A percentile compares a stretch with the other conserved stretches of the same genome.
phyloP scores from a whole-genome alignment of 2,797 vertebrate species.

The Brotula barbata region DNA sequence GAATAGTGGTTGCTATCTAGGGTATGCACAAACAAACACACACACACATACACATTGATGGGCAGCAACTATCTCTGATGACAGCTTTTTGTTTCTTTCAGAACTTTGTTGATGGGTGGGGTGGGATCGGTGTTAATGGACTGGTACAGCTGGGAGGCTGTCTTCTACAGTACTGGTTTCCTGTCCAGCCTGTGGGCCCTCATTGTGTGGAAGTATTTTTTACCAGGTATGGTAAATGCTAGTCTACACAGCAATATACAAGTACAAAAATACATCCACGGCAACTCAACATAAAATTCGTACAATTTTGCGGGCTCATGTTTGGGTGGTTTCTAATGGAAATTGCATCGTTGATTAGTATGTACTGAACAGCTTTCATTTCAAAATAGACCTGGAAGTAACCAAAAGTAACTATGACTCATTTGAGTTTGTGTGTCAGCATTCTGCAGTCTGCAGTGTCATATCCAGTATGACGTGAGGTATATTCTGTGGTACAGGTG shows the following conservation, averaged over 20 bases:
- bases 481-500: conserved; percentile 65
- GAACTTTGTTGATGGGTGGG: conserved; percentile 85
- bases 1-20: conserved; percentile 65
- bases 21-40: conserved; percentile 51
- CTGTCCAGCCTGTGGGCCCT: conserved; percentile 85
- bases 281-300: no score
- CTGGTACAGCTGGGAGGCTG: conserved; percentile 85
- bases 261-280: no score
- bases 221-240: conserved; percentile 71
- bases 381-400: no score
- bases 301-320: no score
- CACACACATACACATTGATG: conserved; percentile 6
- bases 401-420: no score
- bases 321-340: no score
- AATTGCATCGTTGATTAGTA: no score
- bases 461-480: no score
- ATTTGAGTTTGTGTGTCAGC: no score
- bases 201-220: conserved; percentile 81
- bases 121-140: conserved; percentile 87
- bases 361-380: no score
- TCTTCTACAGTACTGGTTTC: conserved; percentile 85
- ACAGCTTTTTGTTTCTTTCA: conserved; percentile 49
- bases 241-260: no score
- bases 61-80: neutral
- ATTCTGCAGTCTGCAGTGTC: no score